These are phyloP conservation scores for Nephila pilipes DNA, from an alignment of 1,140 invertebrate species.

Conservation along the genomic window DNA sequence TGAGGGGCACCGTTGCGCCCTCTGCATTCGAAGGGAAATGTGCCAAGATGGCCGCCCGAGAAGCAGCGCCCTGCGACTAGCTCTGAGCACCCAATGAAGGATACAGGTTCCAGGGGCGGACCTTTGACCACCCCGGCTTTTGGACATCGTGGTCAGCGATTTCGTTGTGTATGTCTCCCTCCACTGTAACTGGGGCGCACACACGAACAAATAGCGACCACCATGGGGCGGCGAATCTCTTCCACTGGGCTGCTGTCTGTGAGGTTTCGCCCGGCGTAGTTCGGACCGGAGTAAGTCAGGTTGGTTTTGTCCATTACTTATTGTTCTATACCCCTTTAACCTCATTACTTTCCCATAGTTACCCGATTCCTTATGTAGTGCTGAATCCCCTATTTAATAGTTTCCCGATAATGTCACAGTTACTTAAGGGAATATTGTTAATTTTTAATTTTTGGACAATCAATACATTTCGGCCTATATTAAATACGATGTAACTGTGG, in stretches of 20 bases:
- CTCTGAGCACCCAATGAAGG: slow-evolving; percentile 48
- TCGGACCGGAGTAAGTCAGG: slow-evolving; percentile 42
- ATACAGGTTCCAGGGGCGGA: slow-evolving; percentile 17
- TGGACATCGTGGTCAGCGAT: neutral
- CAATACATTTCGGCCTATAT: neutral
- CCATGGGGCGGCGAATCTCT: slow-evolving; percentile 49
- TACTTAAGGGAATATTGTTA: neutral
- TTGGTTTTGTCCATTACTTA: slow-evolving; percentile 32
- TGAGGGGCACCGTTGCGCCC: slow-evolving; percentile 31
- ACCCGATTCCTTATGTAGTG: neutral
- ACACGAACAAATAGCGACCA: neutral
- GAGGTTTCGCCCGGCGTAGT: slow-evolving; percentile 55
- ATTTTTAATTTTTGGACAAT: neutral
- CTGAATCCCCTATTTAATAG: too few relatives aligned
- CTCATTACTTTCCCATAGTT: neutral
- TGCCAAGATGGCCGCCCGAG: slow-evolving; percentile 59
- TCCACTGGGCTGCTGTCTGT: slow-evolving; percentile 28
- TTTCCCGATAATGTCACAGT: neutral
- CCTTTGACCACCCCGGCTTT: slow-evolving; percentile 2
- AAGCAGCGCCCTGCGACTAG: slow-evolving; percentile 30
- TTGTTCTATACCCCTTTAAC: neutral
- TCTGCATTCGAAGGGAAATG: slow-evolving; percentile 36
- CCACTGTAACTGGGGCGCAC: neutral
- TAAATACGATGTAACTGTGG: neutral
- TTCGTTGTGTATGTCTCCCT: slow-evolving; percentile 60